Evolutionary conservation across 1,140 invertebrate genomes (phyloP).

Genomic region (Microplitis mediator): DNA sequence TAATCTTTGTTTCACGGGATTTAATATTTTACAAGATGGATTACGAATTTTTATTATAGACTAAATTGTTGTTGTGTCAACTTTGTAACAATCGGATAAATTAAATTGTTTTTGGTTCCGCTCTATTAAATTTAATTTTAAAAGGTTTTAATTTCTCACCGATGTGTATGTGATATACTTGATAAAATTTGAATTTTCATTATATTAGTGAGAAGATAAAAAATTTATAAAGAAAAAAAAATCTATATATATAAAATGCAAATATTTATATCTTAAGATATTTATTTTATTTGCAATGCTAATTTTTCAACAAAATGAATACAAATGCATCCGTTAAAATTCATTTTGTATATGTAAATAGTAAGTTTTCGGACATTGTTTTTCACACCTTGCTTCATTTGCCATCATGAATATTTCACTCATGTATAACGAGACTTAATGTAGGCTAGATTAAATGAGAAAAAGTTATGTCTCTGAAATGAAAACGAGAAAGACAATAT

Average conservation of each 20-base stretch:
- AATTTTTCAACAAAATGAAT: slow-evolving; percentile 29
- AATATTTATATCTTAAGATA: slow-evolving; percentile 34
- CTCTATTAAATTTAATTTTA: neutral
- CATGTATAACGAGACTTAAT: neutral
- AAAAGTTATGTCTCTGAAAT: too few species aligned
- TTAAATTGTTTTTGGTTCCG: neutral
- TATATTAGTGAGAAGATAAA: too few species aligned
- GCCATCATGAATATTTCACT: slow-evolving; percentile 2
- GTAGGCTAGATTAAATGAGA: too few species aligned
- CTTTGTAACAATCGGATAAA: neutral
- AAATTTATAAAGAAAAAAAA: too few species aligned
- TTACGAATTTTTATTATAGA: neutral
- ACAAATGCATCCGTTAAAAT: slow-evolving; percentile 25
- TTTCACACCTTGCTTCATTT: slow-evolving; percentile 9
- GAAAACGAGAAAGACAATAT: too few species aligned
- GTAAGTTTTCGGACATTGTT: slow-evolving; percentile 17
- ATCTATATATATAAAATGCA: slow-evolving; percentile 19
- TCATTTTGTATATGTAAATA: slow-evolving; percentile 22
- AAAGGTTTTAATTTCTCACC: too few species aligned
- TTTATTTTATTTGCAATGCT: slow-evolving; percentile 37
- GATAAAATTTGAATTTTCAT: too few species aligned
- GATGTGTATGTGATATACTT: too few species aligned
- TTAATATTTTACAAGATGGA: neutral
- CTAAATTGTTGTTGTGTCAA: too few species aligned
- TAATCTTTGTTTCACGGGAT: neutral